phyloP scores from a whole-genome alignment of 92 coral and sea anemone species.

The Epizoanthus illoricatus region DNA sequence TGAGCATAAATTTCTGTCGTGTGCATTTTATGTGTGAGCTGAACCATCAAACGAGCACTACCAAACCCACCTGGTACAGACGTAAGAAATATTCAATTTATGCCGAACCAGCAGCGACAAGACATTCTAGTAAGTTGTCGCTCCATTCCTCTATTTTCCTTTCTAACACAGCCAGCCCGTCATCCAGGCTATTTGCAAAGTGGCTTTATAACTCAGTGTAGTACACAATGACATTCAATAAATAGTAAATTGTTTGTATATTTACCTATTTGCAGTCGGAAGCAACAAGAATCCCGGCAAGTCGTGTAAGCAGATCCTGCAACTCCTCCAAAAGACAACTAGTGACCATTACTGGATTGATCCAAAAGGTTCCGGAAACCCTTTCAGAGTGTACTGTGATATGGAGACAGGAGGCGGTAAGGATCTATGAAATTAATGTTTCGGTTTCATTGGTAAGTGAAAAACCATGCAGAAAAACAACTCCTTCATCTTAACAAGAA shows the following conservation, averaged over 20 bases:
- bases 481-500: too few species aligned
- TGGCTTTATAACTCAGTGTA: background rate
- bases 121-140: background rate
- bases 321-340: background rate
- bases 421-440: too few species aligned
- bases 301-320: background rate
- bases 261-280: background rate
- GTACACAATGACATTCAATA: background rate
- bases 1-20: slow-evolving; percentile 17
- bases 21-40: slow-evolving; percentile 1
- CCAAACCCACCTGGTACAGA: slow-evolving; percentile 7
- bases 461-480: too few species aligned
- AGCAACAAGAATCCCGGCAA: background rate
- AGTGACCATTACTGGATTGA: slow-evolving; percentile 23
- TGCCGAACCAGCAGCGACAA: background rate
- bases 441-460: too few species aligned
- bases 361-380: background rate
- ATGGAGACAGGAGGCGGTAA: slow-evolving; percentile 16
- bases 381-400: slow-evolving; percentile 15
- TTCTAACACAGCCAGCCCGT: background rate
- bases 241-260: background rate
- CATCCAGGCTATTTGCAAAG: background rate
- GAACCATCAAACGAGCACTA: slow-evolving; percentile 16
- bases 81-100: slow-evolving; percentile 9
- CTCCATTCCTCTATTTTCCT: background rate